Evolutionary conservation across 2,888 invertebrate genomes (phyloP).

Genomic region (Orthosia gothica): DNA sequence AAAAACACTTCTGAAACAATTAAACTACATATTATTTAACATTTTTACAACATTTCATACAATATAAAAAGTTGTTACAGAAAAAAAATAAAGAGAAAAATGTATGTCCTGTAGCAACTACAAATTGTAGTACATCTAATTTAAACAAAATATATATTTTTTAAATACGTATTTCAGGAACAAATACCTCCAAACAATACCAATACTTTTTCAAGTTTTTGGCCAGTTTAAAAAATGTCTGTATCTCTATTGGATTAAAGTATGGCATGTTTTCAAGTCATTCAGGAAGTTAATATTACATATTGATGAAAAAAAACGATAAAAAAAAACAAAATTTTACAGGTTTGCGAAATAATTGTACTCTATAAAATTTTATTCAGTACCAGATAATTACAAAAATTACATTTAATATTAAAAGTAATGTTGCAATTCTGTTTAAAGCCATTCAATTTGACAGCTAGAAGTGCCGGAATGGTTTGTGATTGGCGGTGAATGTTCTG

Average conservation of each 20-base stretch:
- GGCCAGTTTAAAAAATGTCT: neutral
- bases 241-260: neutral
- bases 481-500: constrained; percentile 92
- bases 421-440: constrained; percentile 85
- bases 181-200: neutral
- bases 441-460: constrained; percentile 90
- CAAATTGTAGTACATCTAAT: neutral
- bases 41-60: neutral
- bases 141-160: neutral
- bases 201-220: neutral
- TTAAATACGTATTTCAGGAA: neutral
- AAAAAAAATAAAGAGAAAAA: neutral
- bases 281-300: constrained; percentile 31
- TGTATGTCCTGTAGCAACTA: neutral
- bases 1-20: neutral
- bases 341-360: constrained; percentile 52
- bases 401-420: constrained; percentile 70
- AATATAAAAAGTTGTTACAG: no score
- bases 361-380: constrained; percentile 57
- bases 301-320: constrained; percentile 3
- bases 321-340: constrained; percentile 30
- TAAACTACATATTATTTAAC: neutral
- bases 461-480: constrained; percentile 91
- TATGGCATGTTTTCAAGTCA: constrained; percentile 16
- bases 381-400: constrained; percentile 65